These are phyloP conservation scores for Schizothorax lantsangensis DNA, from an alignment of 2,797 vertebrate genomes.

Conservation along the genomic window DNA sequence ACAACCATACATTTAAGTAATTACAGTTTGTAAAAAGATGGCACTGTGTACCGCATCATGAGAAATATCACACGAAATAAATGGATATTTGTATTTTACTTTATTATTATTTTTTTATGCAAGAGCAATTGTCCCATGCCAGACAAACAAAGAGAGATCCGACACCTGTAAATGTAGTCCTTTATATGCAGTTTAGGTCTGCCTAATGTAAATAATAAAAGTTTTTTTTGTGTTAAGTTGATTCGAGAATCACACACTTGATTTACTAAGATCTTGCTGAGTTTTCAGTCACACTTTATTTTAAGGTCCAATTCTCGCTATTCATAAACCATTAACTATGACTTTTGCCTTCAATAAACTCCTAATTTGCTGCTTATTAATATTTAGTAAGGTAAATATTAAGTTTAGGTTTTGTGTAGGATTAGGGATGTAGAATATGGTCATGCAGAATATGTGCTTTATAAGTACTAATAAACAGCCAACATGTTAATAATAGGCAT, in stretches of 20 bases:
- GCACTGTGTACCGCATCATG: not conserved
- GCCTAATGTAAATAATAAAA: not conserved
- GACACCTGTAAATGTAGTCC: not conserved
- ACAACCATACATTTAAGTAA: not conserved
- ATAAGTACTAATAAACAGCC: too few relatives aligned
- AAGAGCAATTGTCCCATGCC: not conserved
- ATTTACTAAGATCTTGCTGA: not conserved
- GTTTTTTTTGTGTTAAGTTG: not conserved
- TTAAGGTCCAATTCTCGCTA: too few relatives aligned
- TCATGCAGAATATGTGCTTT: too few relatives aligned
- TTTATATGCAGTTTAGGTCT: not conserved
- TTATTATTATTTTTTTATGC: not conserved
- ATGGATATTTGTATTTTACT: not conserved
- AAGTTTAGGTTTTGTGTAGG: too few relatives aligned
- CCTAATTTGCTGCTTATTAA: too few relatives aligned
- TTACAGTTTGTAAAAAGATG: not conserved
- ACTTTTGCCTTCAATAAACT: too few relatives aligned
- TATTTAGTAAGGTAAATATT: too few relatives aligned
- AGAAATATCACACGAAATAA: not conserved
- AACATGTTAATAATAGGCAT: too few relatives aligned
- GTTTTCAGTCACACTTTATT: not conserved
- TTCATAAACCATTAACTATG: too few relatives aligned
- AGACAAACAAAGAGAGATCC: not conserved
- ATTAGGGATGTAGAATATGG: too few relatives aligned
- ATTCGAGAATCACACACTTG: not conserved